A percentile compares a stretch with the other conserved stretches of the same genome.
These are phyloP conservation scores for Rapana venosa DNA, from an alignment of 2,888 invertebrate genomes.

Conservation along the genomic window DNA sequence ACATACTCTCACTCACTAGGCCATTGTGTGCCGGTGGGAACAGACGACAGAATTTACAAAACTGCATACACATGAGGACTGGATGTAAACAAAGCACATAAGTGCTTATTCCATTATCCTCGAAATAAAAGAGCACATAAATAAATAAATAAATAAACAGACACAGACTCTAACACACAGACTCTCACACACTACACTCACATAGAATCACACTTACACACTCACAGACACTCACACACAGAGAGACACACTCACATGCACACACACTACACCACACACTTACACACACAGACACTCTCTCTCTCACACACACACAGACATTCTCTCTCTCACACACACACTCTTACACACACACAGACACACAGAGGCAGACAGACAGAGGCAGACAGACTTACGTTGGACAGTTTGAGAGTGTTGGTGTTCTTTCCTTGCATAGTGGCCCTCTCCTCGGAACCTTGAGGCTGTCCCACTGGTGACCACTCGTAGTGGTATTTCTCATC, in stretches of 20 bases:
- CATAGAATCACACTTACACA: neutral
- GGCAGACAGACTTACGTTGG: slow-evolving; percentile 85
- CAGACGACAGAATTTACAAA: too few relatives aligned
- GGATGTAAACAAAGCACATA: too few relatives aligned
- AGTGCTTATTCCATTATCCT: too few relatives aligned
- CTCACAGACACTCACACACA: too few relatives aligned
- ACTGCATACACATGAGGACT: too few relatives aligned
- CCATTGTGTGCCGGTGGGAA: too few relatives aligned
- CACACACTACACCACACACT: neutral
- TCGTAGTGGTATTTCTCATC: slow-evolving; percentile 86
- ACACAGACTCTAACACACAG: too few relatives aligned
- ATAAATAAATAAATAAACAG: too few relatives aligned
- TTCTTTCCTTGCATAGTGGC: slow-evolving; percentile 87
- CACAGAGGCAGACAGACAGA: neutral
- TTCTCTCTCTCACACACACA: too few relatives aligned
- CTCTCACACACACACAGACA: neutral
- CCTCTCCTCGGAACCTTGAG: slow-evolving; percentile 87
- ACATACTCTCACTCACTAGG: too few relatives aligned
- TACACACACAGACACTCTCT: neutral
- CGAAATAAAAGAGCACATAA: too few relatives aligned
- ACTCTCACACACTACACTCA: too few relatives aligned
- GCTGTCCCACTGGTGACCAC: slow-evolving; percentile 92
- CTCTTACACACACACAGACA: neutral
- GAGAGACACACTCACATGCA: neutral
- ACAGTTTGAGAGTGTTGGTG: slow-evolving; percentile 89